Evolutionary conservation across 2,113 vertebrate genomes (phyloP), one percentile per base, ranked within the genome.

Genomic region (Nannobrachium achirus): DNA sequence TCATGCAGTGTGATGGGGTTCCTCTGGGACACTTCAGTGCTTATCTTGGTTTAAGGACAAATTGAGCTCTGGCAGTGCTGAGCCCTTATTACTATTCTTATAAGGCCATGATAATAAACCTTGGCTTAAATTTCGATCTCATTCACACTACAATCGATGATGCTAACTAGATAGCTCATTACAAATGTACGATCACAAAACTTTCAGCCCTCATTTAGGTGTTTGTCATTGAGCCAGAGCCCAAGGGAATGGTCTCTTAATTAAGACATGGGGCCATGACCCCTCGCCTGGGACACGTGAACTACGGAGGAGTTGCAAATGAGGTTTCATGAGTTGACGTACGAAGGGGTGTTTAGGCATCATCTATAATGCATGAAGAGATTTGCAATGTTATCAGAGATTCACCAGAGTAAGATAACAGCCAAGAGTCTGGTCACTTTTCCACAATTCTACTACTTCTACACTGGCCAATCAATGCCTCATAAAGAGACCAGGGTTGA

Each of bases 361-460:
- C 2, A 7, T 39, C 2, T 51, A 44, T 10, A 11, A 18, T 66
- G 46, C 53, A 48, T 46, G 46, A 39, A 6, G 15, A 39, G 3
- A 73, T 79, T 81, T 64, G 58, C 58, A 81, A 10, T 79, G 4
- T 48, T 63, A 25, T 63, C 58, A 38, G 61, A 50, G 13, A n/a
- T n/a, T n/a, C n/a, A n/a, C n/a, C n/a, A n/a, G n/a, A n/a, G n/a
- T n/a, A n/a, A n/a, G n/a, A n/a, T n/a, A 2, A 20, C 1, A 55
- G 14, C 19, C 2, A 2, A 50, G 48, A 61, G 45, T 71, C 71
- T 1, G 0, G 18, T 76, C 63, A 71, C 25, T 9, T 52, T 3
- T 56, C 39, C 10, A 70, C 19, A 14, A 44, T 63, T 2, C 25
- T 45, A 38, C 18, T 6, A 15, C 0, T 7, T 42, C 39, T 51